Evolutionary conservation across 2,888 invertebrate genomes (phyloP), one percentile per base, ranked within the genome.

Genomic region (Coelogynopora nodosa): DNA sequence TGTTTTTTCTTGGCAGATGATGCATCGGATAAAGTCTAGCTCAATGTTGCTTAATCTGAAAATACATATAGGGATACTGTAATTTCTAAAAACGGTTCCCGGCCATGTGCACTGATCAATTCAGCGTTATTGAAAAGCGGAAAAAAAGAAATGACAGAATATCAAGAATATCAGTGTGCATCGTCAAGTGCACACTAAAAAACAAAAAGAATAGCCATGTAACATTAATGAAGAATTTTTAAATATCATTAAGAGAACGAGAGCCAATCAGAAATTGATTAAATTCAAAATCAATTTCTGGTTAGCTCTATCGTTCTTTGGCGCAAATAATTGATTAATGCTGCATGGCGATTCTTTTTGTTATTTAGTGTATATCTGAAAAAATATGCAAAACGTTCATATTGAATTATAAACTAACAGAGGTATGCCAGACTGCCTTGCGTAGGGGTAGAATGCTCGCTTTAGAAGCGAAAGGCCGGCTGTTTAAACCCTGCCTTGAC

Each of bases 1-100:
- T 74, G 74, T 74, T 74, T 74, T 74, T 74, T 74, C 74, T 74
- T 74, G 74, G 74, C 74, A 74, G 74, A 74, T 74, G 74, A 74
- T 74, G 74, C 74, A 74, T 5, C 23, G 74, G 74, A 10, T 74
- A 49, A 49, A 49, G 49, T 49, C 49, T 49, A 49, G 49, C 49
- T 49, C 49, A 5, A 49, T 49, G 49, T 49, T 49, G 49, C 49
- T 49, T 49, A 74, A 74, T 74, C 74, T 74, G 23, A 74, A 74
- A 74, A 74, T 74, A 74, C 5, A 74, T 74, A 74, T 26, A 74
- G 74, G 74, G 74, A 74, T 74, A 74, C 74, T 74, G 5, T 74
- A 23, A 74, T 74, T 49, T 49, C 49, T 5, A 49, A 49, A 49
- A 5, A 49, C 5, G 49, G 49, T 49, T 5, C 49, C n/a, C n/a